Conservation (phyloP, 2,113 vertebrate species). For the Sterrhoptilus dennistouni region DNA sequence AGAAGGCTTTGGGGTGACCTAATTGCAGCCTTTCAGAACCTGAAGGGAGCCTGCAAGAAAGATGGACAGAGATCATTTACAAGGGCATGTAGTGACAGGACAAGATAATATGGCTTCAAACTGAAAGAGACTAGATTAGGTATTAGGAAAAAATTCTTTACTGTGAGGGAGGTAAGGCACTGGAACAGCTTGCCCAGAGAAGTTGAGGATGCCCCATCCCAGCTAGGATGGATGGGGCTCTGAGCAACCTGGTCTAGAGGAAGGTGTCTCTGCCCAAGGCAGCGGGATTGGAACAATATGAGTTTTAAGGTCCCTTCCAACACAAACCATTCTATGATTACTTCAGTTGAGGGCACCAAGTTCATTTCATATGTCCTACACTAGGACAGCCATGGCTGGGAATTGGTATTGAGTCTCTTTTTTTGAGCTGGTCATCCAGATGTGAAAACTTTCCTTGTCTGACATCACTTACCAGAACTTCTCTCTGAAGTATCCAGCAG, state of each 20-base stretch:
- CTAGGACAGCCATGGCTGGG: neutral
- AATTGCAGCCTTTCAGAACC: neutral
- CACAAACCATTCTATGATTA: neutral
- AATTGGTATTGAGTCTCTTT: neutral
- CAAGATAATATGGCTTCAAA: neutral
- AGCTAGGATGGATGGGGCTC: neutral
- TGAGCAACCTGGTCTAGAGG: neutral
- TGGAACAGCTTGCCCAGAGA: neutral
- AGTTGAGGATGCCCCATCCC: neutral
- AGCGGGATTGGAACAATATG: fast-evolving
- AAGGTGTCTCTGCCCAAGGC: neutral
- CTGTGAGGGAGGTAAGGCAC: neutral
- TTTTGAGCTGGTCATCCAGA: neutral
- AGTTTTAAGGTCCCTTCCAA: neutral
- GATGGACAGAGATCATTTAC: neutral
- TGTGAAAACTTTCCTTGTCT: neutral
- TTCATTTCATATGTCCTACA: neutral
- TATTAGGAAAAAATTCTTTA: neutral
- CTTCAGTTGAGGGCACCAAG: neutral
- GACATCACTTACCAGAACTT: neutral
- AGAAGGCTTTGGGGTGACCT: neutral
- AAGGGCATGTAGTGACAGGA: neutral
- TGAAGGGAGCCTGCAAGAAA: neutral
- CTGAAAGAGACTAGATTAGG: neutral
- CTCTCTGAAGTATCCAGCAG: neutral